Conservation (phyloP, 2,797 vertebrate genomes). For the Alfaro cultratus region DNA sequence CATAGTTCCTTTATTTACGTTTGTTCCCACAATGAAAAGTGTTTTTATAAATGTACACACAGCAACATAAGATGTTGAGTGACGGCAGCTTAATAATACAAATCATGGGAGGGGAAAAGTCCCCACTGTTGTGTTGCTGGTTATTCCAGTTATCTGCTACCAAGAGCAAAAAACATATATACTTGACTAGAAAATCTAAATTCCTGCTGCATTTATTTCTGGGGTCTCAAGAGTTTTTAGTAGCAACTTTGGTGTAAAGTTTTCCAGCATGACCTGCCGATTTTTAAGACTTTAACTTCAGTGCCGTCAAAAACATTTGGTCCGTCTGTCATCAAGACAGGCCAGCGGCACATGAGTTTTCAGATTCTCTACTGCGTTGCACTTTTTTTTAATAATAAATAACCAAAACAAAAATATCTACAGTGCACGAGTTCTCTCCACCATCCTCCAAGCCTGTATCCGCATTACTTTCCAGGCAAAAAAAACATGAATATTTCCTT, state of each 20-base stretch:
- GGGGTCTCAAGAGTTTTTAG: too few species aligned
- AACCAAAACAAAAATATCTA: not conserved
- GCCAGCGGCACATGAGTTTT: not conserved
- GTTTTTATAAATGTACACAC: not conserved
- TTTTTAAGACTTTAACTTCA: not conserved
- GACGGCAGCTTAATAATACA: not conserved
- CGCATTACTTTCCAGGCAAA: not conserved
- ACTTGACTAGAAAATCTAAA: not conserved
- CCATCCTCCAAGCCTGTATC: not conserved
- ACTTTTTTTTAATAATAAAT: not conserved
- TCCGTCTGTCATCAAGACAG: not conserved
- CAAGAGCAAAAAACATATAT: not conserved
- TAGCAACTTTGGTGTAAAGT: not conserved
- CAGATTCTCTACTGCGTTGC: not conserved
- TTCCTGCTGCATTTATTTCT: too few species aligned
- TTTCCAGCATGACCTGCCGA: not conserved
- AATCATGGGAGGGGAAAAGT: not conserved
- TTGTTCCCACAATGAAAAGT: not conserved
- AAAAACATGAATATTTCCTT: not conserved
- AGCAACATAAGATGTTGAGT: not conserved
- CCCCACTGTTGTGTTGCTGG: not conserved
- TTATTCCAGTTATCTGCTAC: not conserved
- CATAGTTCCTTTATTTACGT: not conserved
- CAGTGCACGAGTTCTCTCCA: not conserved
- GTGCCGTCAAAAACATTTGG: not conserved